phyloP scores from a whole-genome alignment of 1,140 invertebrate genomes.

The Gerris buenoi region DNA sequence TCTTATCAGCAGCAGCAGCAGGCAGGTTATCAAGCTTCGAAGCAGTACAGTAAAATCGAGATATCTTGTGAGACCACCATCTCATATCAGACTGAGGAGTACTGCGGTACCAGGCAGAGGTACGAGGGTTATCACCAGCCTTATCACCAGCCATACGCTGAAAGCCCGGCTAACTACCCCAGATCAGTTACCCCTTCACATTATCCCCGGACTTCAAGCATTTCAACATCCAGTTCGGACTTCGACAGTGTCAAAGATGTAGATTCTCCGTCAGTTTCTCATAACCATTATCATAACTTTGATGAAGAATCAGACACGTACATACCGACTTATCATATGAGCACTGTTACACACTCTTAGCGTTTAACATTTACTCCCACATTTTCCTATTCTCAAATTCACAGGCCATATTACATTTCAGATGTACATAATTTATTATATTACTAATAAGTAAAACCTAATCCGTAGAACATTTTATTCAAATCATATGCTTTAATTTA shows the following conservation, averaged over 20 bases:
- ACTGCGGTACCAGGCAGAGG: background rate
- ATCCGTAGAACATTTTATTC: too few relatives aligned
- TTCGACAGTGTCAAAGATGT: background rate
- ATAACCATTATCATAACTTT: background rate
- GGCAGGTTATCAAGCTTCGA: background rate
- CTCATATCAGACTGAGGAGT: background rate
- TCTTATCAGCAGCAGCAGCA: background rate
- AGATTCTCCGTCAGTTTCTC: background rate
- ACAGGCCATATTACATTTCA: too few relatives aligned
- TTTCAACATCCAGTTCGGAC: background rate
- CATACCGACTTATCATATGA: background rate
- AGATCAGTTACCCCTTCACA: background rate
- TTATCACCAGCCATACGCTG: background rate
- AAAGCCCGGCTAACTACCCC: background rate
- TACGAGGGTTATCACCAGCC: background rate
- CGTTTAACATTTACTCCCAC: background rate
- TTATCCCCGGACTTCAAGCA: background rate
- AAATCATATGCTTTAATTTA: too few relatives aligned
- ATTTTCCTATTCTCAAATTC: background rate
- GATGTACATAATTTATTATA: too few relatives aligned
- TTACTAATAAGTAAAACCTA: too few relatives aligned
- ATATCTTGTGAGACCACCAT: background rate
- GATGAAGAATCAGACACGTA: background rate
- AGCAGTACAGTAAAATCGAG: background rate
- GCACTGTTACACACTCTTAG: slow-evolving; percentile 1